phyloP scores from a whole-genome alignment of 2,888 invertebrate genomes.

The Gibbula magus region DNA sequence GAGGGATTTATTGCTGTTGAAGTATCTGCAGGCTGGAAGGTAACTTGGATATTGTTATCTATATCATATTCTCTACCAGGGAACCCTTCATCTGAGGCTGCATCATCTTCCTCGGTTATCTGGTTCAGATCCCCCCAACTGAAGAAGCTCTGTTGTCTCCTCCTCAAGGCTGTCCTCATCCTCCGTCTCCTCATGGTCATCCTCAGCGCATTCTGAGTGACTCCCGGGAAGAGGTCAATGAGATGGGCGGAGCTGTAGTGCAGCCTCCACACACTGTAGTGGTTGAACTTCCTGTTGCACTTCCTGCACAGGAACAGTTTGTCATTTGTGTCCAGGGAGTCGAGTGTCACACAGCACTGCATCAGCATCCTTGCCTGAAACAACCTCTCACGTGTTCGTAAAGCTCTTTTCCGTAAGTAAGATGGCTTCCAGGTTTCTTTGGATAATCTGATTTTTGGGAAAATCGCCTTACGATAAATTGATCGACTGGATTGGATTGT shows the following conservation, averaged over 20 bases:
- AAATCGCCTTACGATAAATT: not conserved
- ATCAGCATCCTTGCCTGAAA: not conserved
- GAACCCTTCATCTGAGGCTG: not conserved
- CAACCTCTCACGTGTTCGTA: not conserved
- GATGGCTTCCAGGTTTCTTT: not conserved
- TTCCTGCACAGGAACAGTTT: not conserved
- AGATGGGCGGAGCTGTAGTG: not conserved
- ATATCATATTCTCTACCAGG: not conserved
- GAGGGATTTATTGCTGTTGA: not conserved
- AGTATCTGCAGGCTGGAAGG: not conserved
- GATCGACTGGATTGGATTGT: not conserved
- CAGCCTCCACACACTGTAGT: not conserved
- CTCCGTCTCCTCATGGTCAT: not conserved
- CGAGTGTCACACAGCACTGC: not conserved
- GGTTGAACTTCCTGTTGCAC: not conserved
- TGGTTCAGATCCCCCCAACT: not conserved
- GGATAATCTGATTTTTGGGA: not conserved
- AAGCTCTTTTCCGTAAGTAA: not conserved
- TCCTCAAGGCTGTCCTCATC: not conserved
- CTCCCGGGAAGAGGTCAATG: not conserved
- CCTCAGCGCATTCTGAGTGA: not conserved
- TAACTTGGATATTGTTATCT: not conserved
- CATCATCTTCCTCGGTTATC: not conserved
- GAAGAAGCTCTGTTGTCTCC: not conserved
- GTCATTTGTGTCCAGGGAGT: constrained; percentile 9